Evolutionary conservation across 2,888 invertebrate species (phyloP).

Genomic region (Phymatocera aterrima): DNA sequence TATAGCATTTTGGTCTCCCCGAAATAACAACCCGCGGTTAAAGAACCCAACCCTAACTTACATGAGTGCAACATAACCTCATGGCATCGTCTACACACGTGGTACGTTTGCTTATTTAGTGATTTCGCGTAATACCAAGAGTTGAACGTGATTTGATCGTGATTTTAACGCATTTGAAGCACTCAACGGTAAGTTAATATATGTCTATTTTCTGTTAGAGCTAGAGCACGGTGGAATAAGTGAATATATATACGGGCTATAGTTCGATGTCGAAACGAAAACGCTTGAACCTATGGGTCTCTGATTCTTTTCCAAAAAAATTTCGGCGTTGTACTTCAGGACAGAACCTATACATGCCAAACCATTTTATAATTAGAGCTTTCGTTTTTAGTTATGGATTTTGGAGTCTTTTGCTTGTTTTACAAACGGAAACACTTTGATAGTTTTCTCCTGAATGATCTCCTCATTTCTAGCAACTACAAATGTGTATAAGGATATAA

Average conservation of each 20-base stretch:
- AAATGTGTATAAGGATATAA: too few species aligned
- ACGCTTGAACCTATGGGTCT: too few species aligned
- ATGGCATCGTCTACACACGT: neutral
- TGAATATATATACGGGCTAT: neutral
- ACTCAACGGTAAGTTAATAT: neutral
- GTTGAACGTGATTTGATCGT: neutral
- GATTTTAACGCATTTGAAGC: neutral
- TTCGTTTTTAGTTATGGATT: too few species aligned
- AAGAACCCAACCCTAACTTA: neutral
- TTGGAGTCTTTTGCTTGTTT: too few species aligned
- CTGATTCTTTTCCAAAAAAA: too few species aligned
- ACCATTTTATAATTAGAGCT: too few species aligned
- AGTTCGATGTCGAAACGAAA: too few species aligned
- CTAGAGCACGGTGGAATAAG: neutral
- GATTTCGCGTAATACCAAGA: neutral
- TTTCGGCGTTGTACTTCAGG: too few species aligned
- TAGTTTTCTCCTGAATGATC: too few species aligned
- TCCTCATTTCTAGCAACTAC: too few species aligned
- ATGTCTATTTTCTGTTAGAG: neutral
- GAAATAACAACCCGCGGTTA: neutral
- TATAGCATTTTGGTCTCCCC: neutral
- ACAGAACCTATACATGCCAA: too few species aligned
- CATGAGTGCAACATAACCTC: neutral
- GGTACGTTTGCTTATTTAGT: neutral
- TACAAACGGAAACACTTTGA: too few species aligned